These are phyloP conservation scores for Phymatocera aterrima DNA, from an alignment of 2,888 invertebrate species.

Conservation along the genomic window DNA sequence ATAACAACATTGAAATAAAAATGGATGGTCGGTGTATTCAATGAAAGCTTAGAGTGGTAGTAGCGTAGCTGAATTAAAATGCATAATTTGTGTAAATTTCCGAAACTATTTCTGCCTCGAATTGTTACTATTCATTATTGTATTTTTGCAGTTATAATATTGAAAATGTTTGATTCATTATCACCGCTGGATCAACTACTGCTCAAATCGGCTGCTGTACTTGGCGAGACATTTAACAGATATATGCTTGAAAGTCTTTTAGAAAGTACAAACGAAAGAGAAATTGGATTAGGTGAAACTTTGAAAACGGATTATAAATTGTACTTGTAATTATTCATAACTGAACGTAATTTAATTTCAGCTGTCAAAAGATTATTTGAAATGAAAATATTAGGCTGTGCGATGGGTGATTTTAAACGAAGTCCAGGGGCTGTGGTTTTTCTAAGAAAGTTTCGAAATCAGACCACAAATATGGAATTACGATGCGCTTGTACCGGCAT, in stretches of 20 bases:
- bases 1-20: slow-evolving; percentile 77
- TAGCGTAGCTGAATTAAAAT: background rate
- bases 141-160: slow-evolving; percentile 76
- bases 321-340: background rate
- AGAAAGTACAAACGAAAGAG: slow-evolving; percentile 74
- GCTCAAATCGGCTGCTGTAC: slow-evolving; percentile 80
- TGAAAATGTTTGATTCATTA: slow-evolving; percentile 81
- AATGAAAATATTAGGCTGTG: slow-evolving; percentile 79
- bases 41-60: too few relatives aligned
- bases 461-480: slow-evolving; percentile 64
- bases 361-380: slow-evolving; percentile 80
- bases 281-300: slow-evolving; percentile 76
- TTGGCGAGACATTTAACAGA: slow-evolving; percentile 81
- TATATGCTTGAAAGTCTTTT: slow-evolving; percentile 79
- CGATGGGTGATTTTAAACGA: slow-evolving; percentile 78
- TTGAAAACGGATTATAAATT: background rate
- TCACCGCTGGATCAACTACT: slow-evolving; percentile 81
- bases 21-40: slow-evolving; percentile 76
- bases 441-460: slow-evolving; percentile 66
- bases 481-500: slow-evolving; percentile 74
- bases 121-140: background rate
- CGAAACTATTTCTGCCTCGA: background rate
- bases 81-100: background rate
- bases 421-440: slow-evolving; percentile 68
- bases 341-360: slow-evolving; percentile 57